Conservation (phyloP, 53 echinoderm and acorn worm species). For the Stichopus horrens region DNA sequence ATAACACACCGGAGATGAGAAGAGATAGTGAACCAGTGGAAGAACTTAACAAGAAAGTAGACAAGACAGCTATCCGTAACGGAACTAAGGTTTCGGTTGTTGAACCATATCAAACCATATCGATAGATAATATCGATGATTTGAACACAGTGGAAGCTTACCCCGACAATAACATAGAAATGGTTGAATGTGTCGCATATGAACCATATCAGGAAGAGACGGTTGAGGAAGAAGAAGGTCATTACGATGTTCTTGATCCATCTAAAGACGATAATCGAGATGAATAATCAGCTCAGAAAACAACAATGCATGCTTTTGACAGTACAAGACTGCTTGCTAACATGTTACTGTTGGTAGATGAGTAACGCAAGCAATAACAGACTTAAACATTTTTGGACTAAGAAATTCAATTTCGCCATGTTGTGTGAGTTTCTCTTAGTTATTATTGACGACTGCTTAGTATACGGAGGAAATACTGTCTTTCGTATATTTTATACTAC, state of each 20-base stretch:
- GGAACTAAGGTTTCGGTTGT: neutral
- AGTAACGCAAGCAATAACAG: too few relatives aligned
- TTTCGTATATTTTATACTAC: too few relatives aligned
- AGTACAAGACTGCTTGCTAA: too few relatives aligned
- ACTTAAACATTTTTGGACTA: too few relatives aligned
- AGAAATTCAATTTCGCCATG: too few relatives aligned
- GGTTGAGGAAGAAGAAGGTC: neutral
- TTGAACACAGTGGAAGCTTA: neutral
- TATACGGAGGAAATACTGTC: too few relatives aligned
- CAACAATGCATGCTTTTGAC: too few relatives aligned
- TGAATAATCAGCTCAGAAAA: neutral
- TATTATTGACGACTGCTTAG: too few relatives aligned
- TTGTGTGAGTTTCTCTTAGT: too few relatives aligned
- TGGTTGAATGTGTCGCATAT: neutral
- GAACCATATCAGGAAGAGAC: neutral
- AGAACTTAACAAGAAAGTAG: neutral
- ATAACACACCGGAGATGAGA: neutral
- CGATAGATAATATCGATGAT: neutral
- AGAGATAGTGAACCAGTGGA: neutral
- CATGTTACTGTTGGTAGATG: too few relatives aligned
- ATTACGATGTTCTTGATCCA: conserved; percentile 10
- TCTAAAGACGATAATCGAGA: neutral
- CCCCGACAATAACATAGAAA: neutral
- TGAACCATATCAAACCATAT: neutral
- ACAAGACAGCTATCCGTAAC: neutral